Conservation (phyloP, 2,888 invertebrate genomes). For the Griposia aprilina region DNA sequence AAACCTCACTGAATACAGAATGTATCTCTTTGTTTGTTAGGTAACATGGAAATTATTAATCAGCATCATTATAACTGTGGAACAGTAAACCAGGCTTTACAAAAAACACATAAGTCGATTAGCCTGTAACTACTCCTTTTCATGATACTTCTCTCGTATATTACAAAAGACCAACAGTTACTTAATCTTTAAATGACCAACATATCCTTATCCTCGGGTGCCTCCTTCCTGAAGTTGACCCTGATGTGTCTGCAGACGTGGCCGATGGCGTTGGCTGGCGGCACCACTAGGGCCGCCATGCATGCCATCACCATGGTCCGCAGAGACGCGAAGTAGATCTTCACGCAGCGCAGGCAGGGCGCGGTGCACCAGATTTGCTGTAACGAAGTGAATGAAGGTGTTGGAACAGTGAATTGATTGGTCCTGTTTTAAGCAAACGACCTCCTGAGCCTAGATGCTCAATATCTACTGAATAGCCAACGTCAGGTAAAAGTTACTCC, state of each 20-base stretch:
- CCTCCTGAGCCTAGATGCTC: too few species aligned
- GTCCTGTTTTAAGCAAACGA: too few species aligned
- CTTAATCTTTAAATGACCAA: conserved; percentile 76
- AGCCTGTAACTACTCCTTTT: neutral
- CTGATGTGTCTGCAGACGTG: conserved; percentile 91
- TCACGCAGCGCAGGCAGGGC: conserved; percentile 92
- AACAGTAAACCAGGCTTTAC: neutral
- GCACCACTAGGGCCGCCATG: conserved; percentile 92
- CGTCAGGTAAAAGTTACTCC: too few species aligned
- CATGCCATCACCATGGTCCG: conserved; percentile 90
- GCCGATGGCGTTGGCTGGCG: conserved; percentile 91
- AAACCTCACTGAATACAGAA: neutral
- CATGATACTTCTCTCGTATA: too few species aligned
- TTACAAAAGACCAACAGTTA: neutral
- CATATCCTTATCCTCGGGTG: conserved; percentile 85
- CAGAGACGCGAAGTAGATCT: conserved; percentile 92
- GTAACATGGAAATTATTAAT: neutral
- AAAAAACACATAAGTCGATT: neutral
- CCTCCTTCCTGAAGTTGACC: conserved; percentile 90
- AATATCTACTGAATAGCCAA: too few species aligned
- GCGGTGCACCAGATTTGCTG: conserved; percentile 94
- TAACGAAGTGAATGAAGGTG: neutral
- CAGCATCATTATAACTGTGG: neutral
- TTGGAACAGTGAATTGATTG: too few species aligned
- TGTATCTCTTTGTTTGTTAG: neutral